These are phyloP conservation scores for Apocrypta bakeri DNA, from an alignment of 1,140 invertebrate genomes.

Conservation along the genomic window DNA sequence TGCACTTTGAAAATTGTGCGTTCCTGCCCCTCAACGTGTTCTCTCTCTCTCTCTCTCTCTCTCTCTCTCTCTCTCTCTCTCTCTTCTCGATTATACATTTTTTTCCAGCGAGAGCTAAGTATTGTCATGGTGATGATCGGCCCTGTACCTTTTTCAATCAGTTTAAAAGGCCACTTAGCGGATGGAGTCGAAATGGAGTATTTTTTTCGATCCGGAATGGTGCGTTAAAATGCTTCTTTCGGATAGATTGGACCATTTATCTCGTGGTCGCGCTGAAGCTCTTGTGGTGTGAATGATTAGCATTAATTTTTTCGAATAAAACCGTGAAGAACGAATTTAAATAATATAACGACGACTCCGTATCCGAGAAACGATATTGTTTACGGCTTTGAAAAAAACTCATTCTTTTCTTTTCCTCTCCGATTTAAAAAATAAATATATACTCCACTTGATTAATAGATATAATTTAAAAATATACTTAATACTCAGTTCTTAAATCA, in stretches of 20 bases:
- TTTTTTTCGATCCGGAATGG: neutral
- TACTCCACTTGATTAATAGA: no score
- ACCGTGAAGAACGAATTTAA: neutral
- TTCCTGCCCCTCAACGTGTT: neutral
- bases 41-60: neutral
- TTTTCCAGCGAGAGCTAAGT: neutral
- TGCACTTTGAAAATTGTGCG: constrained; percentile 43
- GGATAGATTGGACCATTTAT: neutral
- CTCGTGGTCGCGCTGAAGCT: no score
- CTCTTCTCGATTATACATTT: no score
- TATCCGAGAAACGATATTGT: no score
- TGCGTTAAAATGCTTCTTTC: neutral
- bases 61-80: neutral
- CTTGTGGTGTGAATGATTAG: neutral
- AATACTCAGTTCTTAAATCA: no score
- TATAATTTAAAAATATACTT: no score
- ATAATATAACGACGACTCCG: neutral
- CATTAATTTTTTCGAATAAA: neutral
- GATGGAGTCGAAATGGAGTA: neutral
- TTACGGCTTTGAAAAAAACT: no score
- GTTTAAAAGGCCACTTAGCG: constrained; percentile 32
- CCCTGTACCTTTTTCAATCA: constrained; percentile 24
- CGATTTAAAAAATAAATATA: no score
- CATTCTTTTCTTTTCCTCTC: no score
- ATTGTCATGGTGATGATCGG: constrained; percentile 32